Base-by-base conservation (phyloP, 2,113 vertebrate genomes). In the Nematolebias whitei region DNA sequence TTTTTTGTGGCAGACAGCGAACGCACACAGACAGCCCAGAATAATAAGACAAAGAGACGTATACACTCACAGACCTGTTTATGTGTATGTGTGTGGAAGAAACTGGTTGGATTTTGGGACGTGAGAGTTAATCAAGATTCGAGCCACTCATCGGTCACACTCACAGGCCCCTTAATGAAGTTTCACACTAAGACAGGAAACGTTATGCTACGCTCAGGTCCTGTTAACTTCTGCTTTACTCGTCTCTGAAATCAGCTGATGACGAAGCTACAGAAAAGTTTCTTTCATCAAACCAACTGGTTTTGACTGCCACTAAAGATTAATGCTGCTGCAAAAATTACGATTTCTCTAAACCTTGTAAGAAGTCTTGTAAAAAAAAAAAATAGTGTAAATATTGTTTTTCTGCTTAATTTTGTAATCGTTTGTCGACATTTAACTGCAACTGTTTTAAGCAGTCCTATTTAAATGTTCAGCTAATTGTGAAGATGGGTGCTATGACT, bases 91-190 rank as follows among this genome's bases (percentile, higher is more conserved):
- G 32, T 35, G 32, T 1, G 32, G 5, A 35, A 35, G 32, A 10
- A 35, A 10, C 32, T 35, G 32, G 32, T 35, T 8, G 9, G 32
- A 8, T 5, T 35, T 35, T 10, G 24, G 48, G 15, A 54, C 57
- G 18, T 60, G 66, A 69, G 70, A 61, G 65, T 79, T 78, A 74
- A 88, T 88, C 58, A 83, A 84, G 84, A 82, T 76, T 76, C 52
- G 52, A 72, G 61, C 52, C 32, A 56, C 22, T 26, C 20, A 78
- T 74, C 75, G 65, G 79, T 85, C 86, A 87, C 83, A 83, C 68
- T 32, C 7, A 38, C 63, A 53, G 48, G 53, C 32, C 5, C 5
- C 9, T 35, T 35, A 35, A 35, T 35, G 32, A 35, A 35, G 22
- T 71, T 83, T 78, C 68, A 61, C 60, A 50, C 32, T 45, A 47